Conservation (phyloP, 2,888 invertebrate species). For the Matsumyia berberina region DNA sequence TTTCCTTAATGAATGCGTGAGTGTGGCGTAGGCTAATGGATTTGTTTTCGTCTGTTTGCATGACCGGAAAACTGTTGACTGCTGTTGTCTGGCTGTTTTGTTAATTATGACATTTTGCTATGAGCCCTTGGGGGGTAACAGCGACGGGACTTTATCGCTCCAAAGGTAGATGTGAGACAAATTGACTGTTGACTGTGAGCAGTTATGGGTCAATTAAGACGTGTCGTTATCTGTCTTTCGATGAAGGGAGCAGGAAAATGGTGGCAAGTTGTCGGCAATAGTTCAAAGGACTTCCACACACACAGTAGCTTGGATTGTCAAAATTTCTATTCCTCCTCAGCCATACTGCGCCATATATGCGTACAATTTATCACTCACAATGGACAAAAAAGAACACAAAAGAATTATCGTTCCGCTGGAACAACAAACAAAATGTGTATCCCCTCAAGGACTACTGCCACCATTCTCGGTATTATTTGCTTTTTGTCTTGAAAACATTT, state of each 20-base stretch:
- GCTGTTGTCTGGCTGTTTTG: constrained; percentile 16
- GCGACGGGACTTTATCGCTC: neutral
- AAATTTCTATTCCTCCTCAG: too few relatives aligned
- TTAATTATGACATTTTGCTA: constrained; percentile 11
- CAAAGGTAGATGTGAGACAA: neutral
- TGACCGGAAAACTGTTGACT: constrained; percentile 37
- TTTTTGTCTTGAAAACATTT: constrained; percentile 46
- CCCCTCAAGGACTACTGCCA: neutral
- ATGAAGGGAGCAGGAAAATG: too few relatives aligned
- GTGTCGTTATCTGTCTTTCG: too few relatives aligned
- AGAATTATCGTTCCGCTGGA: neutral
- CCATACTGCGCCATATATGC: too few relatives aligned
- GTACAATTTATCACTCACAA: too few relatives aligned
- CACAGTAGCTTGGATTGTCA: too few relatives aligned
- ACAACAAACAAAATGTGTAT: neutral
- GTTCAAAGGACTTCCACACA: too few relatives aligned
- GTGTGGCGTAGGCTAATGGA: constrained; percentile 34
- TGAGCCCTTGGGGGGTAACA: neutral
- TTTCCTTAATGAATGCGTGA: constrained; percentile 37
- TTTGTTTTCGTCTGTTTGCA: constrained; percentile 14
- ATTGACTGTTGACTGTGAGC: neutral
- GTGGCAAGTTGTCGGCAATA: too few relatives aligned
- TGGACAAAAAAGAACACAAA: neutral
- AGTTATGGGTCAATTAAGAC: neutral
- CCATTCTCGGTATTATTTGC: constrained; percentile 6